phyloP scores from a whole-genome alignment of 1,140 invertebrate genomes.

The Contarinia nasturtii region DNA sequence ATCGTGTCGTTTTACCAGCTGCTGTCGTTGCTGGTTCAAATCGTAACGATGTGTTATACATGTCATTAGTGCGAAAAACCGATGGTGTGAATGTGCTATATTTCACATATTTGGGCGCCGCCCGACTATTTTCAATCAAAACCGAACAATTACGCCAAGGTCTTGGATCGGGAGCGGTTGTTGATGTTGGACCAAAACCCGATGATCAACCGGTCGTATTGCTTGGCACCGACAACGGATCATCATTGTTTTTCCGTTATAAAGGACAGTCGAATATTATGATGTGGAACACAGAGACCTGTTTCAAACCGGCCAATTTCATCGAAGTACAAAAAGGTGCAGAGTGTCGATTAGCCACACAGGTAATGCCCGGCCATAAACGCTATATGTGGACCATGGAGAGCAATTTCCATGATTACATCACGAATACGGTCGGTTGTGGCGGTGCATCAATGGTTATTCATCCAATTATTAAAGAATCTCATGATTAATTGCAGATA shows the following conservation, averaged over 20 bases:
- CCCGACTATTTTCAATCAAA: conserved; percentile 33
- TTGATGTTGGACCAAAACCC: conserved; percentile 33
- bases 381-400: conserved; percentile 38
- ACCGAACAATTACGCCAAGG: conserved; percentile 27
- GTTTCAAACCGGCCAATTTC: conserved; percentile 32
- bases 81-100: conserved; percentile 29
- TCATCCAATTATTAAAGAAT: conserved; percentile 28
- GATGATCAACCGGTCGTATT: conserved; percentile 29
- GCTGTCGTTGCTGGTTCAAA: conserved; percentile 21
- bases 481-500: conserved; percentile 11
- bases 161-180: conserved; percentile 26
- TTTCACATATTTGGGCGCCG: conserved; percentile 36
- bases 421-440: conserved; percentile 33
- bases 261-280: conserved; percentile 38
- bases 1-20: conserved; percentile 31
- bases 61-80: conserved; percentile 27
- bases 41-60: conserved; percentile 33
- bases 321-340: conserved; percentile 32
- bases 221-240: conserved; percentile 36
- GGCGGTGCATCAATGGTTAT: conserved; percentile 29
- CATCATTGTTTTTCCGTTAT: conserved; percentile 34
- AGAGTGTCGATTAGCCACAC: conserved; percentile 36
- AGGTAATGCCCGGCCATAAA: conserved; percentile 34
- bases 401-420: conserved; percentile 42
- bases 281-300: conserved; percentile 35